Evolutionary conservation across 2,113 vertebrate genomes (phyloP), one percentile per base, ranked within the genome.

Genomic region (Onychostoma macrolepis): DNA sequence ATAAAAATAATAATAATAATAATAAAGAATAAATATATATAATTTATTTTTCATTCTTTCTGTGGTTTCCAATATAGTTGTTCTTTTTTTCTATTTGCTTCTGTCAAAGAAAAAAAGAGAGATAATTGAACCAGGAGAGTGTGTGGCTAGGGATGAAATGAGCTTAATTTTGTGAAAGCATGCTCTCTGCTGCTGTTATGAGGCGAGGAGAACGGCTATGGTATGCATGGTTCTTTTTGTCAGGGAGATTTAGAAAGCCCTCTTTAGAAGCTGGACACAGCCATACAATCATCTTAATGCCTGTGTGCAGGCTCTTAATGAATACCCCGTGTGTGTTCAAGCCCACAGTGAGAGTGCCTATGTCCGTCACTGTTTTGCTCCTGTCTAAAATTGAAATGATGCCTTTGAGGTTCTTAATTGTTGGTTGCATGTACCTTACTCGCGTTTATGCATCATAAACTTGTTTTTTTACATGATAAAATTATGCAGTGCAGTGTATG

Each of bases 261-360:
- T 93, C 93, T 94, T 94, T 94, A 92, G 92, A 94, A 90, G 26
- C 88, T 92, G 93, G 90, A 92, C 90, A 85, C 90, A 86, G 90
- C 91, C 86, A 91, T 92, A 94, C 93, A 95, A 94, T 95, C 93
- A 94, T 92, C 93, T 93, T 95, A 94, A 94, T 94, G 93, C 92
- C 88, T 86, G 84, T 80, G 83, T 86, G 87, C 90, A 85, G 89
- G 87, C 89, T 90, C 89, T 91, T 92, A 92, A 94, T 95, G 93
- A 95, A 94, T 93, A 91, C 93, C 90, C 91, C 92, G 91, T 94
- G 92, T 93, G 92, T 89, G 85, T 94, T 90, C 92, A 78, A 36
- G 93, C 92, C 93, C 88, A 89, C 87, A 86, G 90, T 74, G 79
- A 80, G 85, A 85, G 78, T 76, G 43, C 58, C 67, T 77, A 61